Evolutionary conservation across 2,113 vertebrate genomes (phyloP).

Genomic region (Morone chrysops): DNA sequence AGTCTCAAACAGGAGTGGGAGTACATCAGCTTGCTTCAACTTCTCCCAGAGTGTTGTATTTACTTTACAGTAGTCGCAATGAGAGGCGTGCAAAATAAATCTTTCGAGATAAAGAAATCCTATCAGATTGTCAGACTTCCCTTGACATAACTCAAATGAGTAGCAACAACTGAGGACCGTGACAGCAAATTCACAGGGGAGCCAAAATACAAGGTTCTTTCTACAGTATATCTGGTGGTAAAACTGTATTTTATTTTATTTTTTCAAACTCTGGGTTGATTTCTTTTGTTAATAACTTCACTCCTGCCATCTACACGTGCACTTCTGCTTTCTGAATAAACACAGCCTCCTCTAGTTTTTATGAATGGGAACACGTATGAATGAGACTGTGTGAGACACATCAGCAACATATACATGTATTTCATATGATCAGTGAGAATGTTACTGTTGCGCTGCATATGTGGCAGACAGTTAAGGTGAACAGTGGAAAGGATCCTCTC

Average conservation of each 20-base stretch:
- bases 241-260: constrained; percentile 1
- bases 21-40: constrained; percentile 33
- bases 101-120: constrained; percentile 56
- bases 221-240: background rate
- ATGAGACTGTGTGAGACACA: constrained; percentile 60
- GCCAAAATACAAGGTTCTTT: constrained; percentile 30
- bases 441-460: constrained; percentile 48
- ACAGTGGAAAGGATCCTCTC: constrained; percentile 62
- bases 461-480: constrained; percentile 60
- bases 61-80: constrained; percentile 45
- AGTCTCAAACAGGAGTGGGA: constrained; percentile 37
- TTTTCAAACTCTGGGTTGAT: background rate
- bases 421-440: constrained; percentile 66
- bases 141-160: constrained; percentile 58
- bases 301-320: background rate
- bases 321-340: background rate
- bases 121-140: constrained; percentile 50
- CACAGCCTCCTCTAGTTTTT: constrained; percentile 31
- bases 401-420: constrained; percentile 61
- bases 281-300: background rate
- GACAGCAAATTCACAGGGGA: constrained; percentile 34
- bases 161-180: constrained; percentile 25
- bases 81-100: constrained; percentile 57
- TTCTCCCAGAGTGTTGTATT: constrained; percentile 41
- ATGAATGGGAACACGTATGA: constrained; percentile 69